Conservation (phyloP, 2,113 vertebrate species). For the Haemorhous mexicanus region DNA sequence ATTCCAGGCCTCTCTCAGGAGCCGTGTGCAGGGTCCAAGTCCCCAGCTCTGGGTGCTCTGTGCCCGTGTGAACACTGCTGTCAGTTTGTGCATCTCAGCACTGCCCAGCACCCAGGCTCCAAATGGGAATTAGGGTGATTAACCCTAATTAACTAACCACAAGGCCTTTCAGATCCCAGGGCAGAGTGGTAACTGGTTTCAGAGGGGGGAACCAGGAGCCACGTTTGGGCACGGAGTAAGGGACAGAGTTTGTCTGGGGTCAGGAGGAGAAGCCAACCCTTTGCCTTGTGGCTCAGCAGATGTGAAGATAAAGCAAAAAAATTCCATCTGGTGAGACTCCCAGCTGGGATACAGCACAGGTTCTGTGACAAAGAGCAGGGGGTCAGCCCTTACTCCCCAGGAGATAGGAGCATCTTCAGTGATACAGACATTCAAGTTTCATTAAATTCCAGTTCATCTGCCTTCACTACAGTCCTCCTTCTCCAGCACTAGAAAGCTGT, state of each 20-base stretch:
- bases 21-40: background rate
- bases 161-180: background rate
- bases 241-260: background rate
- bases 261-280: background rate
- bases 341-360: background rate
- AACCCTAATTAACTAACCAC: background rate
- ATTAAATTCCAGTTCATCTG: background rate
- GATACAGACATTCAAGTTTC: background rate
- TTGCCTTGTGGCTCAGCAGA: background rate
- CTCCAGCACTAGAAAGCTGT: background rate
- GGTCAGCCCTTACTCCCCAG: background rate
- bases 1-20: background rate
- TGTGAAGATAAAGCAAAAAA: background rate
- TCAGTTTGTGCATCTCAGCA: background rate
- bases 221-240: accelerated
- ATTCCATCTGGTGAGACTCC: background rate
- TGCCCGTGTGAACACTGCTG: background rate
- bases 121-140: background rate
- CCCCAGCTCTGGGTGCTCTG: background rate
- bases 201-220: background rate
- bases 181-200: background rate
- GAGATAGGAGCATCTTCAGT: background rate
- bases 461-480: background rate
- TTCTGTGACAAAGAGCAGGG: background rate
- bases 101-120: accelerated